A percentile compares a stretch with the other conserved stretches of the same genome.
Conservation (phyloP, 1,140 invertebrate genomes). For the Agrypnia vestita region DNA sequence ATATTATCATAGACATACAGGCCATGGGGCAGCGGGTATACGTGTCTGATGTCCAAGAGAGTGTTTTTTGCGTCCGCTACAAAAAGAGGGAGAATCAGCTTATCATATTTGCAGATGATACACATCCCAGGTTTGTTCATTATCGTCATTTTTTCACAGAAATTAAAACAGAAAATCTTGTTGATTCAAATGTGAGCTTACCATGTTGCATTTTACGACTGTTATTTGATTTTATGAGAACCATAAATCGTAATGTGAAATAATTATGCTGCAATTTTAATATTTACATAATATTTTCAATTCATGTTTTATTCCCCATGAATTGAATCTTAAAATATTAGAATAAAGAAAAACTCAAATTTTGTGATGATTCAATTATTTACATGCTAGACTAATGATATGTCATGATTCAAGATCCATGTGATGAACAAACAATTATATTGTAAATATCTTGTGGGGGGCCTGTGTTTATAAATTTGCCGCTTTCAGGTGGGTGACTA, state of each 20-base stretch:
- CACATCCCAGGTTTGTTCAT: conserved; percentile 79
- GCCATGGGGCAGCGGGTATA: conserved; percentile 95
- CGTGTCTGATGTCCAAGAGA: conserved; percentile 97
- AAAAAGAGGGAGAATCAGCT: conserved; percentile 97
- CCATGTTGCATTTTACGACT: too few species aligned
- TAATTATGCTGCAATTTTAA: too few species aligned
- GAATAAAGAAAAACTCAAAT: neutral
- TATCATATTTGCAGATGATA: conserved; percentile 98
- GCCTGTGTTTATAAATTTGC: neutral
- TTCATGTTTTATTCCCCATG: too few species aligned
- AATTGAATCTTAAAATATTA: neutral
- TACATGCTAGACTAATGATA: conserved; percentile 4
- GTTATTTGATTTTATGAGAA: too few species aligned
- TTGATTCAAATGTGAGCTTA: neutral
- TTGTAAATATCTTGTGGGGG: neutral
- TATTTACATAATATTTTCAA: too few species aligned
- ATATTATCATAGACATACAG: conserved; percentile 94
- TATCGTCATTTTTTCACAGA: neutral
- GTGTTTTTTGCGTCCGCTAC: conserved; percentile 96
- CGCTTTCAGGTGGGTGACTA: conserved; percentile 89
- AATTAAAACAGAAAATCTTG: neutral
- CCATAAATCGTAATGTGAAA: too few species aligned
- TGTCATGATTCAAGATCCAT: conserved; percentile 12
- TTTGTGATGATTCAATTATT: neutral
- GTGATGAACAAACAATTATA: neutral